Base-by-base conservation (phyloP, 2,113 vertebrate genomes). In the Gobio gobio region DNA sequence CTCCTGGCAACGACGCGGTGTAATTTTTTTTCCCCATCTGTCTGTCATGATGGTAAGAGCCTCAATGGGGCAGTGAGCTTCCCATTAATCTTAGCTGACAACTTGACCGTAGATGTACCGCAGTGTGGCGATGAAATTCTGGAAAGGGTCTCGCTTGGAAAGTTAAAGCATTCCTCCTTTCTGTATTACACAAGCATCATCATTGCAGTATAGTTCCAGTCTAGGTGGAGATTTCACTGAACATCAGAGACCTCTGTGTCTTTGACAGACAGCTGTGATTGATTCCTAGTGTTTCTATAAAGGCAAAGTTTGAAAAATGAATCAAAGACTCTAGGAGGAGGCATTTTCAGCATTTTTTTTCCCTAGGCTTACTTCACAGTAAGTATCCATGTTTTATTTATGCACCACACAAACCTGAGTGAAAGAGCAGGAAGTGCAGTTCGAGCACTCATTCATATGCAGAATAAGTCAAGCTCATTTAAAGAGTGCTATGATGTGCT, bases 181-280 rank as follows among this genome's bases (percentile, higher is more conserved):
- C 43, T 33, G 78, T 51, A 66, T 49, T 24, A 47, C 61, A 47
- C 0, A 8, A 20, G 78, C 45, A 10, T 75, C 68, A 75, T 87
- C 58, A 66, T 29, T 75, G 49, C 68, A 49, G 77, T 51, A 40
- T 40, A 45, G 54, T 81, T 81, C 18, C 24, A 80, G 36, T 64
- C 6, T 81, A 51, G 59, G 24, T 49, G 22, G 12, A 63, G 33
- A 22, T 14, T 83, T 68, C 63, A 56, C 45, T 85, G 78, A 77
- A 70, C 73, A 72, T 81, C 49, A 36, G 49, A 40, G 80, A 64
- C 5, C 18, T 59, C 4, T 24, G 58, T 76, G 49, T 87, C 72
- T 68, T 61, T 75, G 81, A 75, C 81, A 88, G 87, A 86, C 73
- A 64, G 77, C 18, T 54, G 51, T 86, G 75, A 86, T 82, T 88